Evolutionary conservation across 2,888 invertebrate species (phyloP), one percentile per base, ranked within the genome.

Genomic region (Sinopyrophorus schimmeli): DNA sequence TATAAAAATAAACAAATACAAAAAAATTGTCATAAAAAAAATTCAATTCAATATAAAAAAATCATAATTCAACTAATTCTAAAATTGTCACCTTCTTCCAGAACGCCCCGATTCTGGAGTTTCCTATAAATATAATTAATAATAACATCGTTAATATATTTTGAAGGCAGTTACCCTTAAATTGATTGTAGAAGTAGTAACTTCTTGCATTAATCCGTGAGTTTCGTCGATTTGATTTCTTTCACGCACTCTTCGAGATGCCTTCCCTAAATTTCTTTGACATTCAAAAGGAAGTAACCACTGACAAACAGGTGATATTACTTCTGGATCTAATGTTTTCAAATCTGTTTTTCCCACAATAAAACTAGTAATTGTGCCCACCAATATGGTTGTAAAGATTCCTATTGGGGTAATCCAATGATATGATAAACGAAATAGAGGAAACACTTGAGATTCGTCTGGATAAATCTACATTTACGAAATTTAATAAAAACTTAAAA

Each of bases 341-440:
- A 79, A 59, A 59, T 80, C 73, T 3, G 71, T 74, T 23, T 77
- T 74, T 18, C 80, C 80, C 0, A 80, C 79, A 9, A 81, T 53
- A 58, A 80, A 78, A 49, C 83, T 83, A 17, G 85, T 82, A 9
- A 84, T 60, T 1, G 81, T 74, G 0, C 90, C 91, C 0, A 89
- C 83, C 0, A 81, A 43, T 11, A 90, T 64, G 0, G 87, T 87
- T 0, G 83, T 78, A 0, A 78, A 35, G 0, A 86, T 77, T 0
- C 89, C 90, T 37, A 88, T 75, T 0, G 87, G 85, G 23, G 88
- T 85, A 47, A 89, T 84, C 89, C 89, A 90, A 67, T 89, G 83
- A 70, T 88, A 91, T 0, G 89, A 89, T 28, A 91, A 64, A 5
- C 87, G 82, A 73, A 89, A 90, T 7, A 89, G 67, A 0, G 87